These are phyloP conservation scores for Andrena minutula DNA, from an alignment of 2,888 invertebrate species.

Conservation along the genomic window DNA sequence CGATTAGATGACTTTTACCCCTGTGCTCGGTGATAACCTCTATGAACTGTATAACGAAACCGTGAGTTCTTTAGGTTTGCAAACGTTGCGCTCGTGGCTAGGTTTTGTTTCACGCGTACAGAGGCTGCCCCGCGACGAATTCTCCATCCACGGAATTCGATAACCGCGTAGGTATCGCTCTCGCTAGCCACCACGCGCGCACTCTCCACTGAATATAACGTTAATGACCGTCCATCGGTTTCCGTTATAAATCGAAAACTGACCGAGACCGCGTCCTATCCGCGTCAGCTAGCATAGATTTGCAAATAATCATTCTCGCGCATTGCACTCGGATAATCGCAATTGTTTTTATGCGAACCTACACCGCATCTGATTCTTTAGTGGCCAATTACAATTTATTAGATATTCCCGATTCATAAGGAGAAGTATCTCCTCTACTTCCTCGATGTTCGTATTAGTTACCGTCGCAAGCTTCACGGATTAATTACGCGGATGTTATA, in stretches of 20 bases:
- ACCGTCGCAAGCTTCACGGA: not conserved
- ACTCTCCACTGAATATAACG: not conserved
- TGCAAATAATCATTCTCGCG: slow-evolving; percentile 49
- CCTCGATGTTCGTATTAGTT: not conserved
- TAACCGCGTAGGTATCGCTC: not conserved
- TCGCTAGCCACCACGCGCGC: not conserved
- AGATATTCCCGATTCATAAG: not conserved
- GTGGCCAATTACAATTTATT: not conserved
- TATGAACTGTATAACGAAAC: slow-evolving; percentile 68
- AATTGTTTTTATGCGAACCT: slow-evolving; percentile 40
- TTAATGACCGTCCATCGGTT: slow-evolving; percentile 20
- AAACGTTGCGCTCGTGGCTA: slow-evolving; percentile 32
- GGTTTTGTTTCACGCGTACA: not conserved
- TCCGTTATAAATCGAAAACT: slow-evolving; percentile 3
- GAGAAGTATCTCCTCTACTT: not conserved
- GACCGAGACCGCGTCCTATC: no score
- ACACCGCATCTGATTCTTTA: not conserved
- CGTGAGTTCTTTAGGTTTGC: slow-evolving; percentile 52
- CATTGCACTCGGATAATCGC: slow-evolving; percentile 34
- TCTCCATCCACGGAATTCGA: not conserved
- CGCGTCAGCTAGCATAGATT: slow-evolving; percentile 15
- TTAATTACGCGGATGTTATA: not conserved
- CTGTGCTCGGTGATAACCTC: slow-evolving; percentile 76
- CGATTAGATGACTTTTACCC: slow-evolving; percentile 80
- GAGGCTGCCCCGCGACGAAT: not conserved